Evolutionary conservation across 2,797 vertebrate genomes (phyloP).

Genomic region (Galago senegalensis): DNA sequence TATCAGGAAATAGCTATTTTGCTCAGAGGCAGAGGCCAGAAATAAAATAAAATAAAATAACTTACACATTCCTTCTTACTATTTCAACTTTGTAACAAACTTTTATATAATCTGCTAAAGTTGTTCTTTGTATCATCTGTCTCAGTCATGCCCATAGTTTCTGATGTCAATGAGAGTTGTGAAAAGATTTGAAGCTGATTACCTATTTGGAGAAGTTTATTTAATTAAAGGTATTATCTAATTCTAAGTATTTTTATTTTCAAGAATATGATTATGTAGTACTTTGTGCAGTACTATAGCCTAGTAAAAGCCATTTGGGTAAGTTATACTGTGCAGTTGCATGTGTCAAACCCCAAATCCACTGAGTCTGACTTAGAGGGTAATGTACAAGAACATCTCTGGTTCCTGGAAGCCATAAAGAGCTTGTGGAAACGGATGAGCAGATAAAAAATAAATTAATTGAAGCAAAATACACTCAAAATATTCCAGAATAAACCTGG

Average conservation of each 20-base stretch:
- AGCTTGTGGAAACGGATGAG: not conserved
- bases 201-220: not conserved
- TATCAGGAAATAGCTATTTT: slow-evolving; percentile 39
- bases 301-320: not conserved
- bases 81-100: not conserved
- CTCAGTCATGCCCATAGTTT: not conserved
- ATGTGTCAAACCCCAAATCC: not conserved
- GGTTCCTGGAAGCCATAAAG: not conserved
- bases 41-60: slow-evolving; percentile 14
- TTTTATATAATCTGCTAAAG: not conserved
- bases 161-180: not conserved
- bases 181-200: slow-evolving; percentile 14
- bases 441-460: not conserved
- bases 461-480: too few species aligned
- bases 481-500: too few species aligned
- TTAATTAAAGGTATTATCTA: not conserved
- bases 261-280: not conserved
- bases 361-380: not conserved
- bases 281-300: not conserved
- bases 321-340: not conserved
- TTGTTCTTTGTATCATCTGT: not conserved
- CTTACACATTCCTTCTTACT: not conserved
- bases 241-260: not conserved
- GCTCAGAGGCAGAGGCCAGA: not conserved
- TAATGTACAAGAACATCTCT: not conserved